Evolutionary conservation across 2,797 vertebrate genomes (phyloP).

Genomic region (Chlorospingus semifuscus): DNA sequence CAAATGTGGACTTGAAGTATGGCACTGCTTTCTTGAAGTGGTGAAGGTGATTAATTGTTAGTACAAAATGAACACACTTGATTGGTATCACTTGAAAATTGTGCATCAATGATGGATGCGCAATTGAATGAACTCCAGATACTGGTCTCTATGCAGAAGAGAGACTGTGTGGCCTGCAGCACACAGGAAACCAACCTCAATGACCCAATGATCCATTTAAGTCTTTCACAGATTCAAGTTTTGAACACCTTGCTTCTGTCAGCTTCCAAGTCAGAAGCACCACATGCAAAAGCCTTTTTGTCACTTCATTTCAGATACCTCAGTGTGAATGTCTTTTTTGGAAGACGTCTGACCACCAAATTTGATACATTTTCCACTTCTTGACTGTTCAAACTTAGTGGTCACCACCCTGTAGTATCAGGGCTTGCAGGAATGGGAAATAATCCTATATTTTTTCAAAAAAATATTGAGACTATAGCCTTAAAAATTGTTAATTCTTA

Average conservation of each 20-base stretch:
- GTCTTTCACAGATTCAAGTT: background rate
- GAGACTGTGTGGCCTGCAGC: background rate
- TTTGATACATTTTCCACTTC: background rate
- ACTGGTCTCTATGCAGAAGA: background rate
- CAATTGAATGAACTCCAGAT: background rate
- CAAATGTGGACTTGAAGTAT: background rate
- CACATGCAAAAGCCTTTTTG: background rate
- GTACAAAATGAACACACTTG: background rate
- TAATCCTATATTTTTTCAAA: background rate
- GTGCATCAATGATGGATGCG: background rate
- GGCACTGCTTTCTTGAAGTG: background rate
- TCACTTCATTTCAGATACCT: background rate
- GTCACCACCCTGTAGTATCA: background rate
- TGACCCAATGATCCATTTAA: background rate
- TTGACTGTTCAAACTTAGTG: background rate
- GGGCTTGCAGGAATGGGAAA: background rate
- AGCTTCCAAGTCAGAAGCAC: background rate
- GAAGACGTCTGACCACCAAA: background rate
- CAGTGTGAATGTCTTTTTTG: background rate
- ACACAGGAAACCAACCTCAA: background rate
- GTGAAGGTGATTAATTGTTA: background rate
- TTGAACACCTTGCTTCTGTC: rapidly evolving
- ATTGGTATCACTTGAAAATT: background rate
- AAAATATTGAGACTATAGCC: background rate
- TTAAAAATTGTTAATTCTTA: background rate